Evolutionary conservation across 1,140 invertebrate species (phyloP), one percentile per base, ranked within the genome.

Genomic region (Drosophila sulfurigaster): DNA sequence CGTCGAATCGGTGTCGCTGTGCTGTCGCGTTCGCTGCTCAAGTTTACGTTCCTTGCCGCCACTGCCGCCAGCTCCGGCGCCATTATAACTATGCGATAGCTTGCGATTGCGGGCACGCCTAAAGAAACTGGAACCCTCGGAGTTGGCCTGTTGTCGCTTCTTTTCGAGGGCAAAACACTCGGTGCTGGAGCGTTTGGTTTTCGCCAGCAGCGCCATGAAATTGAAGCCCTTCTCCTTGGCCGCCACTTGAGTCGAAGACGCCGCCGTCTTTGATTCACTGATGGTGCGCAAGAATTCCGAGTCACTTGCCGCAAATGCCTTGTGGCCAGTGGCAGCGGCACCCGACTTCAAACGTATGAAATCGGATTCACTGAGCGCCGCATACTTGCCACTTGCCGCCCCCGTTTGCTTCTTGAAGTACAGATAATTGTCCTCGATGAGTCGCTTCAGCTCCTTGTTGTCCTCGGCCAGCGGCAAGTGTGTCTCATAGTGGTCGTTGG

Each of bases 371-470:
- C 92, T 92, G 0, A 86, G 66, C 0, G 92, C 92, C 2, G 91
- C 75, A 25, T 83, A 88, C 43, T 89, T 91, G 51, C 78, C 66
- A 1, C 78, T 64, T 5, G 66, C 75, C 2, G 70, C 76, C 1
- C 73, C 77, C 5, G 79, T 77, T 56, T 92, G 92, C 64, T 83
- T 82, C 59, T 92, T 92, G 51, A 81, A 92, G 72, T 92, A 92
- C 59, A 92, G 73, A 65, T 91, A 92, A 56, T 92, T 92, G 35
- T 92, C 89, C 66, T 92, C 92, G 43, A 92, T 92, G 25, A 92
- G 87, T 2, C 92, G 91, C 56, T 92, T 92, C n/a, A 92, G 73
- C 63, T 92, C 91, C 63, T 92, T 91, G 72, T 92, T 92, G 56
- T 92, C 92, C 66, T 92, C 90, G 15, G 92, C 91, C 58, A 92